phyloP scores from a whole-genome alignment of 2,113 vertebrate species.

The Ardeotis arabs region DNA sequence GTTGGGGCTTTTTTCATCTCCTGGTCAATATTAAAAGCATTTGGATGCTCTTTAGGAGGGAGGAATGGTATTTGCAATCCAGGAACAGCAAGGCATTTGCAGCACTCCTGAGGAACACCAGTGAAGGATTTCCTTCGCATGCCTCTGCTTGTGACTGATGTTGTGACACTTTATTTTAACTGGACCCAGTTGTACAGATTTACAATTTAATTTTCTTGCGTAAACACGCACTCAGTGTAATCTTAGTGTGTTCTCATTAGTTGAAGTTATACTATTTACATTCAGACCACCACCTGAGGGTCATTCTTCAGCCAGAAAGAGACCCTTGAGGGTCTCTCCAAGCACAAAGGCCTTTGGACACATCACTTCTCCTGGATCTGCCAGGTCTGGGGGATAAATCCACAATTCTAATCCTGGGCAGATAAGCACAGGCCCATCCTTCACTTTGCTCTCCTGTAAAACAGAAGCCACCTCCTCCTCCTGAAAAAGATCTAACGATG shows the following conservation, averaged over 20 bases:
- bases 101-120: background rate
- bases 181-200: background rate
- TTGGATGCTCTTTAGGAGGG: slow-evolving; percentile 1
- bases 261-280: background rate
- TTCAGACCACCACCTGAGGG: background rate
- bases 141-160: background rate
- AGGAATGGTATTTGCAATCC: slow-evolving; percentile 26
- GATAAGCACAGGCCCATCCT: background rate
- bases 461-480: background rate
- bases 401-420: background rate
- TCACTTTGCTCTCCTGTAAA: background rate
- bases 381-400: background rate
- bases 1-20: slow-evolving; percentile 14
- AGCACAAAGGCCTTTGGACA: background rate
- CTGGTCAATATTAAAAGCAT: slow-evolving; percentile 56
- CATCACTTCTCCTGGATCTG: background rate
- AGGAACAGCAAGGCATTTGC: background rate
- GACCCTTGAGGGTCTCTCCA: background rate
- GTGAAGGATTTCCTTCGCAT: background rate
- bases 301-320: background rate
- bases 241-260: background rate
- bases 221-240: background rate
- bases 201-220: background rate
- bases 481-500: background rate
- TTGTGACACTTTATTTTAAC: background rate